Conservation (phyloP, 2,888 invertebrate genomes). For the Gibbula magus region DNA sequence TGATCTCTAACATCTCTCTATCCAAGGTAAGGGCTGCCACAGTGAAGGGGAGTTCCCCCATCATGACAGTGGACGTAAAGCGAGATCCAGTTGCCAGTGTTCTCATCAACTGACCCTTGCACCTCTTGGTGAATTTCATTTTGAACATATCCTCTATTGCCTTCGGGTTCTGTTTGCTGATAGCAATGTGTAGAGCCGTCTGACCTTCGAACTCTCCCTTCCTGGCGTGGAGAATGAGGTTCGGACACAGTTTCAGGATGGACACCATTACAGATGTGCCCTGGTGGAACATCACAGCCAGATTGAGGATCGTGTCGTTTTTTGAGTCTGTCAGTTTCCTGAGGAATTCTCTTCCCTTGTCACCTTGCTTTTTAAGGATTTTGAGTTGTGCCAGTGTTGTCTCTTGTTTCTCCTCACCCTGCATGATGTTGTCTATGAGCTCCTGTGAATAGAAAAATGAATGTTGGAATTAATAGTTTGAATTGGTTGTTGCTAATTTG, state of each 20-base stretch:
- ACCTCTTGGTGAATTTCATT: not conserved
- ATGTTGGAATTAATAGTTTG: no score
- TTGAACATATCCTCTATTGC: conserved; percentile 33
- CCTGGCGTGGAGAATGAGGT: conserved; percentile 12
- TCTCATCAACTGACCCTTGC: conserved; percentile 25
- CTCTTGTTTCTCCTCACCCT: not conserved
- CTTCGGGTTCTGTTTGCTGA: conserved; percentile 40
- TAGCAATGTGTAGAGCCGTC: conserved; percentile 49
- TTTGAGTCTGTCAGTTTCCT: conserved; percentile 28
- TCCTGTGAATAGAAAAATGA: not conserved
- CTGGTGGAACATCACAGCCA: conserved; percentile 14
- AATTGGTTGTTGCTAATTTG: no score
- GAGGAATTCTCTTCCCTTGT: conserved; percentile 19
- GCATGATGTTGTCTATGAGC: not conserved
- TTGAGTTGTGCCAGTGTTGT: not conserved
- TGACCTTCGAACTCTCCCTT: conserved; percentile 43
- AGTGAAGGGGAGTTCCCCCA: conserved; percentile 54
- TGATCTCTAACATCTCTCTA: conserved; percentile 41
- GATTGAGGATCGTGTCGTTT: conserved; percentile 25
- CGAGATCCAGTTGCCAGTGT: conserved; percentile 44
- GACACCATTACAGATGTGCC: not conserved
- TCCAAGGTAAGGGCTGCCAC: conserved; percentile 57
- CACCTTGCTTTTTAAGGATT: not conserved
- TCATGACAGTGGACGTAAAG: conserved; percentile 56
- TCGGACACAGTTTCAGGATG: conserved; percentile 17